A percentile compares a stretch with the other conserved stretches of the same genome.
These are phyloP conservation scores for Antrozous pallidus DNA, from an alignment of 2,797 vertebrate species.

Conservation along the genomic window DNA sequence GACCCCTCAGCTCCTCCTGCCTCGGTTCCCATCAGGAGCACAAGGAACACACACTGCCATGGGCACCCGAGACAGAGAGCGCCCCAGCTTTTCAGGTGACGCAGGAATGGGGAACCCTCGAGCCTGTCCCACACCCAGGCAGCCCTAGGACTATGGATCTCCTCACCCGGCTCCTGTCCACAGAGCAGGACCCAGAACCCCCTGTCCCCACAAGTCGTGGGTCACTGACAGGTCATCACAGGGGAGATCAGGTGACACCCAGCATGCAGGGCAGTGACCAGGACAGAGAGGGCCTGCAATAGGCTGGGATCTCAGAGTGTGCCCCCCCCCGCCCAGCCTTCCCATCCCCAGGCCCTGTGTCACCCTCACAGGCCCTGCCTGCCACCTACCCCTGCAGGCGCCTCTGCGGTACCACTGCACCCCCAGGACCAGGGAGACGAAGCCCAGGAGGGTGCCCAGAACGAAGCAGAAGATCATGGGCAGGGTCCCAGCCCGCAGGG, in stretches of 20 bases:
- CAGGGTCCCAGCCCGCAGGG: not conserved
- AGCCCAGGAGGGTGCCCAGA: constrained; percentile 23
- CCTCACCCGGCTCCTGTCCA: not conserved
- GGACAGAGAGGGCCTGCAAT: not conserved
- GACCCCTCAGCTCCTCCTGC: not conserved
- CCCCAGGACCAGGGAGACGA: constrained; percentile 23
- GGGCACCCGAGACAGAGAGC: not conserved
- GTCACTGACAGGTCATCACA: not conserved
- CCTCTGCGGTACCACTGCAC: not conserved
- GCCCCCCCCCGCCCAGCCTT: too few species aligned
- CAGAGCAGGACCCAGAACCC: not conserved
- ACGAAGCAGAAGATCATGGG: constrained; percentile 22
- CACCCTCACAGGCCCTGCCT: accelerated
- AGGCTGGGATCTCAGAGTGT: too few species aligned
- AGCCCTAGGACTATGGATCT: not conserved
- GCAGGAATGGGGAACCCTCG: accelerated
- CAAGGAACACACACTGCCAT: not conserved
- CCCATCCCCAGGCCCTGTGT: too few species aligned
- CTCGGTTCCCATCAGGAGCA: accelerated
- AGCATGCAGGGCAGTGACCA: not conserved
- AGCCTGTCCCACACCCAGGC: too few species aligned
- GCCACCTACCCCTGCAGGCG: constrained; percentile 47
- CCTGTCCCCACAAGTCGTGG: accelerated
- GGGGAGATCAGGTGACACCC: not conserved
- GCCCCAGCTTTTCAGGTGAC: too few species aligned